Evolutionary conservation across 2,888 invertebrate genomes (phyloP).

Genomic region (Drosophila imparisetae): DNA sequence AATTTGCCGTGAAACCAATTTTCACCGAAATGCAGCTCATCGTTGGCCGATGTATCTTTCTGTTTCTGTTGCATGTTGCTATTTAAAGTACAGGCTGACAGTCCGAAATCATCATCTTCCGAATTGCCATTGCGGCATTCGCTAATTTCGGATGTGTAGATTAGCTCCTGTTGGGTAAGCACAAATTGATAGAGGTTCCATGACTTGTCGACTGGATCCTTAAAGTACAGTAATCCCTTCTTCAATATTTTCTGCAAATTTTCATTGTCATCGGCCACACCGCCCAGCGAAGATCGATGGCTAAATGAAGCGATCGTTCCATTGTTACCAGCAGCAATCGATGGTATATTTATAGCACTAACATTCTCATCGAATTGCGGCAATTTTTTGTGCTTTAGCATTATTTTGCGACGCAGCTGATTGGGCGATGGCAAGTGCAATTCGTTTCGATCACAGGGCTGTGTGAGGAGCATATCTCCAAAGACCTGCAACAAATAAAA

Average conservation of each 20-base stretch:
- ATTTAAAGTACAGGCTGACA: slow-evolving; percentile 52
- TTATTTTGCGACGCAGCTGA: slow-evolving; percentile 90
- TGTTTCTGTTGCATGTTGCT: slow-evolving; percentile 85
- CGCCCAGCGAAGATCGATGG: slow-evolving; percentile 76
- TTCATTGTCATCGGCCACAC: slow-evolving; percentile 87
- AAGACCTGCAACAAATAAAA: slow-evolving; percentile 67
- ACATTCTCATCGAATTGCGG: slow-evolving; percentile 92
- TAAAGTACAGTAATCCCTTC: slow-evolving; percentile 94
- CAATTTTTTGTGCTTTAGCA: slow-evolving; percentile 96
- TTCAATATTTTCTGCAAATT: slow-evolving; percentile 93
- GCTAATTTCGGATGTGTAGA: slow-evolving; percentile 88
- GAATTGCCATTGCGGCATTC: slow-evolving; percentile 87
- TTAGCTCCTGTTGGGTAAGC: slow-evolving; percentile 93
- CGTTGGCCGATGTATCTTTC: slow-evolving; percentile 89
- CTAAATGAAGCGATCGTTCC: slow-evolving; percentile 72
- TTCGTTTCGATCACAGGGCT: slow-evolving; percentile 92
- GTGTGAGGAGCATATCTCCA: slow-evolving; percentile 92
- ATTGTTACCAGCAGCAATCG: slow-evolving; percentile 42
- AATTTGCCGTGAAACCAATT: slow-evolving; percentile 97
- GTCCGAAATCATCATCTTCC: slow-evolving; percentile 86
- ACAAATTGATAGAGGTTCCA: slow-evolving; percentile 98
- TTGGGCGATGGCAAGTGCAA: slow-evolving; percentile 92
- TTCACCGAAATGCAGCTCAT: slow-evolving; percentile 95
- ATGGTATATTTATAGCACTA: slow-evolving; percentile 44
- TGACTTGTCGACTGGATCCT: slow-evolving; percentile 94